phyloP scores from a whole-genome alignment of 2,888 invertebrate genomes.

The Aspidiotus destructor region DNA sequence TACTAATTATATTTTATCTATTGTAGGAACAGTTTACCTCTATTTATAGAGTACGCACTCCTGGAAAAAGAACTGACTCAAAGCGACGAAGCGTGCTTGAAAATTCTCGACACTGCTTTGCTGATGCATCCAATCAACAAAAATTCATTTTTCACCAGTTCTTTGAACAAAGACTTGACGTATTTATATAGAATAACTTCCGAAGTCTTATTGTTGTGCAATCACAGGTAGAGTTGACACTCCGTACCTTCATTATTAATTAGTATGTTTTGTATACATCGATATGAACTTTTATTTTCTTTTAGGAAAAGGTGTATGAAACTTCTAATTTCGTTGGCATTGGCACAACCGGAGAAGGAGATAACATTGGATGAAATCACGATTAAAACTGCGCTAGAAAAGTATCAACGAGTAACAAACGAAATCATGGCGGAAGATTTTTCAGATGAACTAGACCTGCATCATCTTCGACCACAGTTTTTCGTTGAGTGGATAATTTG shows the following conservation, averaged over 20 bases:
- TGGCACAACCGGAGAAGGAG: slow-evolving; percentile 14
- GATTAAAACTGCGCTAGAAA: slow-evolving; percentile 40
- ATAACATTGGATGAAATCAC: slow-evolving; percentile 3
- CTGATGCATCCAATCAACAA: slow-evolving; percentile 31
- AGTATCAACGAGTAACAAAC: slow-evolving; percentile 35
- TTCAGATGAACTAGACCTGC: slow-evolving; percentile 34
- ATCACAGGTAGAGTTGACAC: slow-evolving; percentile 7
- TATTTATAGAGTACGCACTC: slow-evolving; percentile 55
- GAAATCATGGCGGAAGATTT: slow-evolving; percentile 30
- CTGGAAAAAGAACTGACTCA: slow-evolving; percentile 50
- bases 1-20: neutral
- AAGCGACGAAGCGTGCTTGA: slow-evolving; percentile 43
- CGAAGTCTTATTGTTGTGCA: slow-evolving; percentile 37
- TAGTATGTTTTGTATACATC: neutral
- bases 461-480: slow-evolving; percentile 47
- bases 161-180: slow-evolving; percentile 42
- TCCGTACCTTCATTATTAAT: neutral
- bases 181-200: slow-evolving; percentile 44
- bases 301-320: neutral
- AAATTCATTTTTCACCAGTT: slow-evolving; percentile 28
- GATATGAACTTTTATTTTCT: slow-evolving; percentile 2
- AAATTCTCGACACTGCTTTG: slow-evolving; percentile 36
- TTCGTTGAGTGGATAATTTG: slow-evolving; percentile 48
- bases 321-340: slow-evolving; percentile 11
- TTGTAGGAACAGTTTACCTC: slow-evolving; percentile 47